Evolutionary conservation across 2,113 vertebrate genomes (phyloP), one percentile per base, ranked within the genome.

Genomic region (Edolisoma coerulescens): DNA sequence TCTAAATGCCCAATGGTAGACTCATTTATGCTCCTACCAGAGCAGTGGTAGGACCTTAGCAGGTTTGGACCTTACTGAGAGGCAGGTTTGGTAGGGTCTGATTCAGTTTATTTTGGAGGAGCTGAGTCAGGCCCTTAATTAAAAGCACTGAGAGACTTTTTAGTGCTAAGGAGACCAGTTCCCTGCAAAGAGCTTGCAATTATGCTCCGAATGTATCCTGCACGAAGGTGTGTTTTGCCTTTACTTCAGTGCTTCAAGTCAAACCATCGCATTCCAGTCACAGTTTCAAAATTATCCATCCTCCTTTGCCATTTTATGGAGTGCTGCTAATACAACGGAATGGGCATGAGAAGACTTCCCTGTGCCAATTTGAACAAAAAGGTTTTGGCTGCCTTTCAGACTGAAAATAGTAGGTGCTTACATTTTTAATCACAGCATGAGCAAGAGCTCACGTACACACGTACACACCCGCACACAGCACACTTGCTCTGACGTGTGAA

Each of bases 361-460:
- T 53, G 53, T 96, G 92, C 97, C 90, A 94, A 78, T 82, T 96
- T 65, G 96, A 96, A 96, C 95, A 91, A 82, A 91, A 97, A 83
- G 89, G 81, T 37, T 74, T 92, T 98, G 98, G 97, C 98, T 98
- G 96, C 86, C 93, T 97, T 94, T 98, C 96, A 96, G 87, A 94
- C 97, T 98, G 97, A 97, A 98, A 98, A 98, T 97, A 98, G 97
- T 94, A 98, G 96, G 96, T 96, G 97, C 96, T 98, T 97, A 92
- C 93, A 93, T 95, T 97, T 98, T 97, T 97, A 98, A 97, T 98
- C 42, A 3, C 70, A 85, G 96, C 96, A 97, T 97, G 98, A 98
- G 98, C 94, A 89, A 71, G 87, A 90, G 94, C 98, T 98, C 98
- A 98, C 97, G 97, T 98, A 98, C 97, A 57, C 96, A 71, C 90